phyloP scores from a whole-genome alignment of 2,113 vertebrate genomes.

The Microcebus tavaratra region DNA sequence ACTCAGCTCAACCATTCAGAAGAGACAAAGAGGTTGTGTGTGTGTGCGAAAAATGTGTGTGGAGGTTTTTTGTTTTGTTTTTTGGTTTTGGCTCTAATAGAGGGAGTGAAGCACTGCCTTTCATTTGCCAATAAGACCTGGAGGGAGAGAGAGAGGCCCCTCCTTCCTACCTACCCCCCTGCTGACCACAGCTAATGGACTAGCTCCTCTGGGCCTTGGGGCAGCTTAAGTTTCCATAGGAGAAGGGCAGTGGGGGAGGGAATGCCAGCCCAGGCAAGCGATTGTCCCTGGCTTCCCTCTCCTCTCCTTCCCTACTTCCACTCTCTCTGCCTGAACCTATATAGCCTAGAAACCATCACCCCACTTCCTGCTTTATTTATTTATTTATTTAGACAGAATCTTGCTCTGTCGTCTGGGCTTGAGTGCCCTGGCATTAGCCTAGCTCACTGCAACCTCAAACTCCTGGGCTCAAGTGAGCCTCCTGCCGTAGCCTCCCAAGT shows the following conservation, averaged over 20 bases:
- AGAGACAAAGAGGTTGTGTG: constrained; percentile 1
- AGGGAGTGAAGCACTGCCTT: constrained; percentile 44
- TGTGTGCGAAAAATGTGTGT: not conserved
- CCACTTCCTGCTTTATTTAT: constrained; percentile 36
- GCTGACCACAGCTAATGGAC: constrained; percentile 79
- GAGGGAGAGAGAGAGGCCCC: constrained; percentile 42
- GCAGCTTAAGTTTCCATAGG: constrained; percentile 75
- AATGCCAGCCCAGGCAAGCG: not conserved
- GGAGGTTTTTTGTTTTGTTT: constrained; percentile 25
- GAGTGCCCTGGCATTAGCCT: too few species aligned
- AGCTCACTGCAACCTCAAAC: too few species aligned
- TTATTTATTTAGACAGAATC: not conserved
- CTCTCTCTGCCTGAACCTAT: not conserved
- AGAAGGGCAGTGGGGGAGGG: not conserved
- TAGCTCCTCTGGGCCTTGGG: constrained; percentile 70
- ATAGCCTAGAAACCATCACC: not conserved
- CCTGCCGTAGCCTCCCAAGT: too few species aligned
- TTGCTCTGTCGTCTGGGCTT: too few species aligned
- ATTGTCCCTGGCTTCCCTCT: constrained; percentile 12
- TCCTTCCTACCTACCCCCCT: not conserved
- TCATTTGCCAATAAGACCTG: constrained; percentile 60
- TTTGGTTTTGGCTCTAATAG: not conserved
- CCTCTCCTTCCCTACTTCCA: not conserved
- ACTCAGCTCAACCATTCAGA: constrained; percentile 34
- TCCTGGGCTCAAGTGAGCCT: too few species aligned